phyloP scores from a whole-genome alignment of 2,888 invertebrate genomes.

The Drosophila ezoana region DNA sequence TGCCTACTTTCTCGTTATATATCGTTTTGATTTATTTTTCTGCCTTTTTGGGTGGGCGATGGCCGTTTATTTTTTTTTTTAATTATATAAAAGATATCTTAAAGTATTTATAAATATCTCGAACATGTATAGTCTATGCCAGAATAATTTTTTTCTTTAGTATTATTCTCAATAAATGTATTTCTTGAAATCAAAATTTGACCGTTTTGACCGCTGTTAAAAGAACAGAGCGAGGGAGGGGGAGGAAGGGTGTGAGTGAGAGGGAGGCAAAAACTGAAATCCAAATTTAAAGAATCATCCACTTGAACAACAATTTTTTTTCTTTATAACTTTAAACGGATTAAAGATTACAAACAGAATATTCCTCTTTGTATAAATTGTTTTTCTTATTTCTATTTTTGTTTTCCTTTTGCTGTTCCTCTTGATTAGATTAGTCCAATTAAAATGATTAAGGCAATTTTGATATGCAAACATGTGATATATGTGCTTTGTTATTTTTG shows the following conservation, averaged over 20 bases:
- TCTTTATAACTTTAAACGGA: conserved; percentile 39
- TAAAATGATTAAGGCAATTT: conserved; percentile 51
- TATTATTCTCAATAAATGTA: conserved; percentile 23
- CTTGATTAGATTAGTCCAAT: conserved; percentile 69
- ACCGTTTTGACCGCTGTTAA: conserved; percentile 74
- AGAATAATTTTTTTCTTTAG: conserved; percentile 13
- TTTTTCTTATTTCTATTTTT: conserved; percentile 4
- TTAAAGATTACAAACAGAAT: conserved; percentile 38
- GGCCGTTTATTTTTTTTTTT: conserved; percentile 27
- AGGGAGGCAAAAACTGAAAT: conserved; percentile 9
- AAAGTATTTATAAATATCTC: too few species aligned
- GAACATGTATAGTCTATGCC: conserved; percentile 11
- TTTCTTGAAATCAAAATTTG: conserved; percentile 36
- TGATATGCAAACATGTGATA: conserved; percentile 14
- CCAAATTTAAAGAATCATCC: conserved; percentile 11
- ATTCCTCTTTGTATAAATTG: conserved; percentile 15
- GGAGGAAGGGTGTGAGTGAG: neutral
- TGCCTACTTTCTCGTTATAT: neutral
- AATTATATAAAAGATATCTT: conserved; percentile 1
- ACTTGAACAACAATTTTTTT: conserved; percentile 26
- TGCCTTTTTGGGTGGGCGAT: conserved; percentile 15
- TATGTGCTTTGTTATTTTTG: conserved; percentile 20
- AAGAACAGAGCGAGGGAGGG: neutral
- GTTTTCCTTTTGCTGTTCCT: conserved; percentile 5
- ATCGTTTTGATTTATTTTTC: conserved; percentile 18